Base-by-base conservation (phyloP, 2,797 vertebrate genomes). In the Bucorvus abyssinicus region DNA sequence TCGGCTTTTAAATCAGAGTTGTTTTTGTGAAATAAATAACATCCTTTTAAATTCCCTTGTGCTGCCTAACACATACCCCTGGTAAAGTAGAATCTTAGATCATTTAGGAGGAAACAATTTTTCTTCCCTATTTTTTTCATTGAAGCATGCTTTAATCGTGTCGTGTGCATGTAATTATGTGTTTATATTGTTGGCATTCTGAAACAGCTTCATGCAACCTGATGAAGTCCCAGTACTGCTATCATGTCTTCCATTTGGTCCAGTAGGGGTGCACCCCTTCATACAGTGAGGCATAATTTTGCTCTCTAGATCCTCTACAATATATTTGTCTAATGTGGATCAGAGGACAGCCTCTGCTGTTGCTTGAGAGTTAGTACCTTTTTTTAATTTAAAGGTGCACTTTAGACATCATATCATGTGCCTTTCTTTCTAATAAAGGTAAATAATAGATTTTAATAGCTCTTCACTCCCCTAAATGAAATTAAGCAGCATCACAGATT, bases 81-180 rank as follows among this genome's bases (percentile, higher is more conserved):
- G 52, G 64, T 91, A 74, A 95, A 91, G 83, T 32, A 91, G 64
- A 87, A 90, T 88, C 78, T 80, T 76, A 80, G 30, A 68, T 82
- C 34, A 80, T 49, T 59, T 59, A 79, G 56, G 80, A 88, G 61
- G 56, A 88, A 92, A 81, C 52, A 50, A 6, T 55, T 64, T 87
- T 70, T 70, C 27, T 59, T 90, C 42, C 19, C 38, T 36, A 8
- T 90, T 71, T 84, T 84, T 83, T 18, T 84, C 80, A 90, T 64
- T 59, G 69, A 94, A 74, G 95, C 96, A 96, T 96, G 96, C 80
- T 82, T 89, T 81, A 79, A 26, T 64, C 55, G 65, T 40, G 21
- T 80, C 47, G 44, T 87, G 30, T 96, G 96, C 97, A 94, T 87
- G 93, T 68, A 71, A 69, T 74, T 82, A 74, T 22, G 44, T 87